These are phyloP conservation scores for Drosophila sp. DNA, from an alignment of 1,140 invertebrate species.

Conservation along the genomic window DNA sequence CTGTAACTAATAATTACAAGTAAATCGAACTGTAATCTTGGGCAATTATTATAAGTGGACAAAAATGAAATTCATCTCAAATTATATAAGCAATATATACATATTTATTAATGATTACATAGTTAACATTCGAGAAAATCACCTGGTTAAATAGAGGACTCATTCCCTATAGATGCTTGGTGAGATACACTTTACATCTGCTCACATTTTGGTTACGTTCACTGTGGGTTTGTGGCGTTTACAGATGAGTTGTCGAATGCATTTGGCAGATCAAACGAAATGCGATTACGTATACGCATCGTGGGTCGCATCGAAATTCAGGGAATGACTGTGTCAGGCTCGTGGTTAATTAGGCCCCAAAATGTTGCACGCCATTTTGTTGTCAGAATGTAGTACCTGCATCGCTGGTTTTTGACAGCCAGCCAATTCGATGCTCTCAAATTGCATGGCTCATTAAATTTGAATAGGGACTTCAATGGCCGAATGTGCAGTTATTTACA, in stretches of 20 bases:
- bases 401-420: conserved; percentile 61
- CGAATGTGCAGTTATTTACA: conserved; percentile 25
- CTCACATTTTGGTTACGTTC: conserved; percentile 20
- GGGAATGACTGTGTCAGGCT: conserved; percentile 38
- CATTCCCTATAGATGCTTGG: conserved; percentile 1
- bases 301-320: conserved; percentile 19
- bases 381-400: conserved; percentile 50
- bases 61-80: too few relatives aligned
- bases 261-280: conserved; percentile 57
- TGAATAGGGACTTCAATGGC: conserved; percentile 33
- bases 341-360: conserved; percentile 58
- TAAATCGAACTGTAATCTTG: too few relatives aligned
- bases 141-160: not conserved
- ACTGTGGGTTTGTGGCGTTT: conserved; percentile 21
- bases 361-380: conserved; percentile 64
- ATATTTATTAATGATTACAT: not conserved
- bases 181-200: conserved; percentile 19
- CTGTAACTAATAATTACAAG: too few relatives aligned
- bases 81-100: too few relatives aligned
- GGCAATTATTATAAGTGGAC: too few relatives aligned
- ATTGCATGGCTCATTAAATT: conserved; percentile 66
- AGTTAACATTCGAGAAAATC: not conserved
- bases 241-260: conserved; percentile 40
- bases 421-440: conserved; percentile 59
- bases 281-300: conserved; percentile 60